Base-by-base conservation (phyloP, 2,797 vertebrate genomes). In the Pangasius sanitwongsei region DNA sequence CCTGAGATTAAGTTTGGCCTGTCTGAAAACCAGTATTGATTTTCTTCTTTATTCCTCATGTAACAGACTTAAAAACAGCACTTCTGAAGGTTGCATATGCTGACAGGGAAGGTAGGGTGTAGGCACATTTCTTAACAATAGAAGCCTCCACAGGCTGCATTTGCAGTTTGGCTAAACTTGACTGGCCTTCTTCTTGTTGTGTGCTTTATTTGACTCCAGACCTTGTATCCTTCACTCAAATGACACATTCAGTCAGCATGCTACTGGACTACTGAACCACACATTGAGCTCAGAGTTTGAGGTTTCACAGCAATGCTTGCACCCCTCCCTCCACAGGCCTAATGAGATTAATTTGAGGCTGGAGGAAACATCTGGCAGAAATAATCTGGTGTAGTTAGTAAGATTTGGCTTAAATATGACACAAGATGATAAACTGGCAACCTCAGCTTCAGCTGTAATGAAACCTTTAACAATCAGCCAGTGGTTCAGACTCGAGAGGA, bases 351-450 rank as follows among this genome's bases (percentile, higher is more conserved):
- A 86, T 86, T 31, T 63, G 41, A 86, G 55, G 31, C 67, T 74
- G 77, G 85, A 53, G 65, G 53, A 80, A 86, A 89, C 88, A 89
- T 72, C 88, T 86, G 85, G 85, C 85, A 81, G 23, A 81, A 82
- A 86, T 85, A 81, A 89, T 75, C 85, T 57, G 69, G 48, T 77
- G 69, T 67, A 75, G 18, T 86, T 83, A 85, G 72, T 44, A 63
- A 61, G 75, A 86, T 82, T 59, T 69, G 63, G 9, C 83, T 61
- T 70, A 63, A 72, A 69, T 86, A 61, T 82, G 53, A 65, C 20
- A 28, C 2, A 48, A 75, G 72, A 78, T 53, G 53, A 78, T 67
- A 63, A 88, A 75, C 25, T 77, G 70, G n/a, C 44, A 77, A n/a
- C 70, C 15, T 59, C 61, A 3, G 11, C 70, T 81, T 48, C 4